Evolutionary conservation across 2,113 vertebrate genomes (phyloP), one percentile per base, ranked within the genome.

Genomic region (Oceanites oceanicus): DNA sequence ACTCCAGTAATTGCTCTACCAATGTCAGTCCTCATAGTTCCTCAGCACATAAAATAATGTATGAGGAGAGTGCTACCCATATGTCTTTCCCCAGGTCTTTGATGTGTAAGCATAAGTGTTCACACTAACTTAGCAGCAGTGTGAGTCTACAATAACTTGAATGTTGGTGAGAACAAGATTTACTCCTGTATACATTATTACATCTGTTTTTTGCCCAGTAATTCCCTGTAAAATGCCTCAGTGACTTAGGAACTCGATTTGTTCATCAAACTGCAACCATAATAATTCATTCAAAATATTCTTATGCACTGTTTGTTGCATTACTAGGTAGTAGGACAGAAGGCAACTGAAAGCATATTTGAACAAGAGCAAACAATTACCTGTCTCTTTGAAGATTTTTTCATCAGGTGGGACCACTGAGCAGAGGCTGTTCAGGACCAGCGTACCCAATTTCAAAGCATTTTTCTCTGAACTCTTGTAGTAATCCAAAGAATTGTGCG

Each of bases 401-500:
- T 99, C 99, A 5, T 99, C 99, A 0, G 99, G 99, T 50, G 98
- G 99, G 30, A 99, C 98, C 15, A 99, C 99, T 0, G 99, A 99
- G 95, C 99, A 99, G 79, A 99, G 99, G 96, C 99, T 99, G 97
- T 99, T 99, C 50, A 99, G 98, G 88, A 99, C 99, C 96, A 99
- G 95, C 0, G 99, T 99, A 34, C 99, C 99, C 97, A 99, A 91
- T 89, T 99, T 99, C 88, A 99, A 96, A 8, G 99, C 98, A 2
- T 98, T 99, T 63, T 99, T 99, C 97, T 99, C 99, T 0, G 99
- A 99, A 97, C 99, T 99, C 98, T 99, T 99, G 92, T 99, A 99
- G 96, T 99, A 99, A 95, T 99, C 99, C 96, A 99, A 97, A 58
- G 99, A 99, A 85, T 99, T 99, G 96, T 99, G 99, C 0, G 99